Base-by-base conservation (phyloP, 2,888 invertebrate genomes). In the Adelognathus sp. region DNA sequence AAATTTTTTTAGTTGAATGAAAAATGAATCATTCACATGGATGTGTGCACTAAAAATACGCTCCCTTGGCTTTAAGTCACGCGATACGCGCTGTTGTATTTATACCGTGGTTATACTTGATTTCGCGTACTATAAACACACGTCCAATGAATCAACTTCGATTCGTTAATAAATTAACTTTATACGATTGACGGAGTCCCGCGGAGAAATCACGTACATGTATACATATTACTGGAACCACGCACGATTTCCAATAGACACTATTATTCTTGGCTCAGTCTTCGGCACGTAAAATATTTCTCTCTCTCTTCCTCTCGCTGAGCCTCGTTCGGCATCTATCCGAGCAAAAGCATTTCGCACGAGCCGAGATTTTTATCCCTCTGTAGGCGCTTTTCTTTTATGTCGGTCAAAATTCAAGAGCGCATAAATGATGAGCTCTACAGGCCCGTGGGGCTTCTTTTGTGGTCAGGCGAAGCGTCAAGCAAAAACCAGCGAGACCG, bases 261-360 rank as follows among this genome's bases (percentile, higher is more conserved):
- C 31, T 67, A 73, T 74, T 78, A 78, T 78, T 74, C 52, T 69
- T 78, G 67, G 63, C 74, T 70, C 41, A n/a, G 50, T 24, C 58
- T 16, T 50, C 50, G 54, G 64, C 64, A 27, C 27, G 50, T 39
- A 33, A 39, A 29, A 70, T 18, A 2, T 60, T 33, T 14, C 29
- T 58, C 58, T 61, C 39, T 76, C 52, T 41, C 50, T 58, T 9
- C 39, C 18, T 61, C 41, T 44, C 58, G n/a, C n/a, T n/a, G n/a
- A n/a, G n/a, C n/a, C n/a, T n/a, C n/a, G n/a, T n/a, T n/a, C 6
- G 52, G 67, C 27, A 44, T 66, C 52, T 58, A 58, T 61, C 56
- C 69, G 9, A 11, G 5, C 16, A 14, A 14, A 14, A 14, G 33
- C 14, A 41, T 50, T 58, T 58, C 33, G 9, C 9, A 0, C 50